Evolutionary conservation across 2,113 vertebrate species (phyloP), one percentile per base, ranked within the genome.

Genomic region (Rhinopomastus cyanomelas): DNA sequence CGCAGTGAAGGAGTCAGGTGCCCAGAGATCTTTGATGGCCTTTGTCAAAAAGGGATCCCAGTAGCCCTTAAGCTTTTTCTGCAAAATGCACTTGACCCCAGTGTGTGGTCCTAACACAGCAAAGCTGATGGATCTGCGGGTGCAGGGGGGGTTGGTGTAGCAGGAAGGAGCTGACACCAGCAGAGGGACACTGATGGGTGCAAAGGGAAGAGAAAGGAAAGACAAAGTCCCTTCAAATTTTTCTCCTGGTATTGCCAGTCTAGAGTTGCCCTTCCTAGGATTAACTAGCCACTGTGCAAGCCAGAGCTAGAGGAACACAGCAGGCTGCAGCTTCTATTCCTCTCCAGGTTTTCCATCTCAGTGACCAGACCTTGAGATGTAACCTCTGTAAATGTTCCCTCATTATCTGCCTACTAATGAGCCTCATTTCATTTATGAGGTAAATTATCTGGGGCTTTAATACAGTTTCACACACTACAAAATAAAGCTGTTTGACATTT

Each of bases 351-450:
- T 86, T 59, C 59, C 37, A 30, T 9, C 56, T 29, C 59, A 62
- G 37, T 72, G 37, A 65, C 76, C 11, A 12, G 68, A 88, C 57
- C 62, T 71, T 53, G 49, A 74, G 62, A 66, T 55, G 29, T 91
- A 83, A 94, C 86, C 71, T 91, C 90, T 82, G 42, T 69, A 65
- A 91, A 79, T 51, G 62, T 16, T 81, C 59, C 71, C 81, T 92
- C 88, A 87, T 94, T 94, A 91, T 44, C 52, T 88, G 79, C 74
- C 77, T 32, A 66, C 83, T 95, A 95, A 93, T 86, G 94, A 93
- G 69, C 65, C 55, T 76, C 51, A 73, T 79, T 94, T 78, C 39
- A 49, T 72, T 87, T 92, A 81, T 66, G 72, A 89, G 72, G 7
- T 68, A 73, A 68, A 89, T 80, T 80, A 87, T 71, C 81, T 51